phyloP scores from a whole-genome alignment of 2,113 vertebrate species.

The Cardinalis cardinalis region DNA sequence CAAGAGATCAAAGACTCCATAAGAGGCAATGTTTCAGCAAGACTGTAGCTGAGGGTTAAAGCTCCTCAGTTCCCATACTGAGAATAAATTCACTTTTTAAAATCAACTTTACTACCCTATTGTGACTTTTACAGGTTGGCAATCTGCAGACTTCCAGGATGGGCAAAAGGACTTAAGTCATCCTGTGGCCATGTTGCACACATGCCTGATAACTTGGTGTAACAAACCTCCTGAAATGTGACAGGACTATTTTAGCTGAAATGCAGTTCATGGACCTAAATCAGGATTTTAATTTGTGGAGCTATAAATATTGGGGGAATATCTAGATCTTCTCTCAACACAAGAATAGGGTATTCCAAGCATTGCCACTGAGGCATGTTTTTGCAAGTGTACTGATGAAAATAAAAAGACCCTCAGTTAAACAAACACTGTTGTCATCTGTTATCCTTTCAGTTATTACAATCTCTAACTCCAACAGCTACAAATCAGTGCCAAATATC shows the following conservation, averaged over 20 bases:
- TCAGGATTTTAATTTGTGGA: not conserved
- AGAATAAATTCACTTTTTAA: not conserved
- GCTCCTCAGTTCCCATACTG: not conserved
- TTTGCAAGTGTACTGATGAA: not conserved
- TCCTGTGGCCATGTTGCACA: not conserved
- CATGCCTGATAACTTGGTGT: not conserved
- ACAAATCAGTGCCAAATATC: not conserved
- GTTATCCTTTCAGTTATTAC: not conserved
- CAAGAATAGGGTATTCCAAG: not conserved
- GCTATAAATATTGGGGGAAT: not conserved
- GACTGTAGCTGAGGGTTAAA: not conserved
- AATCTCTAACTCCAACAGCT: not conserved
- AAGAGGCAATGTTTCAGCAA: not conserved
- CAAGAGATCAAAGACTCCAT: not conserved
- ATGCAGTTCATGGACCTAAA: not conserved
- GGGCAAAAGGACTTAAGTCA: not conserved
- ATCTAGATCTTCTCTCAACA: not conserved
- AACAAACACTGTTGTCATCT: not conserved
- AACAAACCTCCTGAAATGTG: not conserved
- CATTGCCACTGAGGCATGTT: not conserved
- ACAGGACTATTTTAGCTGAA: not conserved
- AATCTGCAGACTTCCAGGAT: not conserved
- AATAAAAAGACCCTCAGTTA: not conserved
- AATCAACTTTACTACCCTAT: not conserved
- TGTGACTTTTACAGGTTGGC: not conserved